Evolutionary conservation across 1,140 invertebrate species (phyloP), one percentile per base, ranked within the genome.

Genomic region (Drosophila cardini): DNA sequence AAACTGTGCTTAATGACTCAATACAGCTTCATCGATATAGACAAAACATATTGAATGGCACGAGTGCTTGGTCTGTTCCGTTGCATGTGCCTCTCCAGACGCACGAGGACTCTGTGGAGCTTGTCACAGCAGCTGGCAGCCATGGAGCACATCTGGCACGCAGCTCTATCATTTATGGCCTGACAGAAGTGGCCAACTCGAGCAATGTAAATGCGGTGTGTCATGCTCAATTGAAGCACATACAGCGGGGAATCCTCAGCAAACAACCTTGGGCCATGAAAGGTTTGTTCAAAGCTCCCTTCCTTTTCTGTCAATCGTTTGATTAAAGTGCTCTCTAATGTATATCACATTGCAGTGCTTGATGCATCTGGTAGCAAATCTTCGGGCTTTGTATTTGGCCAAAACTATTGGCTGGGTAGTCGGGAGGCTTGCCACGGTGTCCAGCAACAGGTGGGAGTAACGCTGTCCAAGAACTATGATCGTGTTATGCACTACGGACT

Each of bases 231-330:
- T 16, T 92, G 65, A 77, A 87, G 46, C 76, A 83, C n/a, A 71
- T 92, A 21, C 80, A 89, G 42, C 64, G 78, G 0, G 80, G 77
- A 32, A 90, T 92, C 32, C 73, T 90, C 9, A 65, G 60, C 15
- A 90, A 85, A 38, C 90, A 92, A 45, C 80, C 91, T 13, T 92
- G 91, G 91, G 91, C 91, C 8, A 91, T 92, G 45, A 92, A 92
- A 76, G 91, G 91, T 92, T 40, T 72, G 86, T 32, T 34, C 5
- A 45, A 2, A 36, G 8, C 11, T 10, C 10, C n/a, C 36, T 57
- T 36, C 50, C 4, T 11, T 38, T 21, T 16, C 10, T 11, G 38
- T 5, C 30, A 15, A 15, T 43, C 10, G n/a, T 21, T 13, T 40
- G 38, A 43, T 2, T 61, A 11, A 30, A 43, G 21, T 2, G 40